Evolutionary conservation across 2,888 invertebrate species (phyloP).

Genomic region (Cetonia aurata): DNA sequence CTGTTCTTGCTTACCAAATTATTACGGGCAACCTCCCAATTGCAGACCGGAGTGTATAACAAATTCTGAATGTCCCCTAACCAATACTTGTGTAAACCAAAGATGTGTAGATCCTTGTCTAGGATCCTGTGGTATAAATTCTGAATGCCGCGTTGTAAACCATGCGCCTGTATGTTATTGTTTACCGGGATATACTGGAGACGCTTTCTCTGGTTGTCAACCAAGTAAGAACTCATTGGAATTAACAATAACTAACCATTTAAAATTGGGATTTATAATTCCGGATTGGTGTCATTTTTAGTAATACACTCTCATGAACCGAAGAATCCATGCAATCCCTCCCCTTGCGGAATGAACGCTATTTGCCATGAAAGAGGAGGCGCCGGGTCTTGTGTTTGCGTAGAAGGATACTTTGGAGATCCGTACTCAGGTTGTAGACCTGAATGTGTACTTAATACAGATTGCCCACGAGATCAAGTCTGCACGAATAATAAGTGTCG

Average conservation of each 20-base stretch:
- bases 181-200: constrained; percentile 78
- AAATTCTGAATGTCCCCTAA: constrained; percentile 79
- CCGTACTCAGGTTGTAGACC: constrained; percentile 89
- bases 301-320: constrained; percentile 66
- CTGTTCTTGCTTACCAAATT: constrained; percentile 81
- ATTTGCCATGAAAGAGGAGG: constrained; percentile 85
- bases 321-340: constrained; percentile 81
- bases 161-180: constrained; percentile 83
- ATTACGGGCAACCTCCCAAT: constrained; percentile 83
- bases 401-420: constrained; percentile 87
- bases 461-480: constrained; percentile 81
- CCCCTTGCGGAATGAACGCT: constrained; percentile 90
- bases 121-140: constrained; percentile 81
- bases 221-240: constrained; percentile 57
- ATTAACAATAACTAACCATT: constrained; percentile 2
- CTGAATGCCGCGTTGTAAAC: constrained; percentile 77
- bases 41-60: constrained; percentile 83
- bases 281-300: constrained; percentile 40
- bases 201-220: constrained; percentile 84
- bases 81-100: constrained; percentile 79
- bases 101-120: constrained; percentile 81
- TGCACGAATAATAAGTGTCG: constrained; percentile 87
- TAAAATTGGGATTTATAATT: background rate
- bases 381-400: constrained; percentile 85
- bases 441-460: constrained; percentile 89